Conservation (phyloP, 2,797 vertebrate species). For the Thunnus albacares region DNA sequence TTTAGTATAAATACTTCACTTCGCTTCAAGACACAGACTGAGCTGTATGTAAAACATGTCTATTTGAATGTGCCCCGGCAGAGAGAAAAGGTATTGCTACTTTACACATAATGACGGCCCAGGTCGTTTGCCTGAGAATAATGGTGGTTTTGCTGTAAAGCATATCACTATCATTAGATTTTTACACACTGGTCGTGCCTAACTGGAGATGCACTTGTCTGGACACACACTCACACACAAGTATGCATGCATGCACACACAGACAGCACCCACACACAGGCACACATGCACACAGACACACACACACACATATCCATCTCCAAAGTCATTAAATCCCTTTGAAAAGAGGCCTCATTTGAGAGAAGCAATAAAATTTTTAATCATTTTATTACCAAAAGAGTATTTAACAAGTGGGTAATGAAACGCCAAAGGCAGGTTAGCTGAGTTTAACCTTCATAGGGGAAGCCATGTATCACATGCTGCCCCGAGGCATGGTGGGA, state of each 20-base stretch:
- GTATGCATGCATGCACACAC: constrained; percentile 71
- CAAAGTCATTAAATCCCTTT: constrained; percentile 98
- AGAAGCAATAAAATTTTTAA: constrained; percentile 99
- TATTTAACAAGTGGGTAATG: constrained; percentile 99
- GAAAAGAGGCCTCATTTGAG: constrained; percentile 99
- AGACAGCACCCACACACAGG: constrained; percentile 85
- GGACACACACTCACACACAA: constrained; percentile 88
- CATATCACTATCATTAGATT: constrained; percentile 93
- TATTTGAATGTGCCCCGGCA: constrained; percentile 79
- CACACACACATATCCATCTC: constrained; percentile 90
- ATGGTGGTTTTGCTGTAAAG: constrained; percentile 95
- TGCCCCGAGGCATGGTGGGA: constrained; percentile 96
- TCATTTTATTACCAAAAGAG: constrained; percentile 99
- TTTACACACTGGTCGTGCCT: constrained; percentile 87
- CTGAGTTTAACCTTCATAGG: constrained; percentile 99
- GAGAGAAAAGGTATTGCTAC: constrained; percentile 81
- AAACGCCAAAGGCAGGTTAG: constrained; percentile 99
- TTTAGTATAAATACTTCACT: constrained; percentile 84
- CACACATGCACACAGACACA: constrained; percentile 88
- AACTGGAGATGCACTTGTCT: constrained; percentile 91
- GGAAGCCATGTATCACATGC: constrained; percentile 99
- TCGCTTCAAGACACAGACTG: constrained; percentile 77
- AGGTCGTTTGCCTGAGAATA: constrained; percentile 95
- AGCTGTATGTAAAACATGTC: constrained; percentile 79
- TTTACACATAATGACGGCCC: constrained; percentile 93